These are phyloP conservation scores for Amiota mariae DNA, from an alignment of 2,888 invertebrate genomes.

Conservation along the genomic window DNA sequence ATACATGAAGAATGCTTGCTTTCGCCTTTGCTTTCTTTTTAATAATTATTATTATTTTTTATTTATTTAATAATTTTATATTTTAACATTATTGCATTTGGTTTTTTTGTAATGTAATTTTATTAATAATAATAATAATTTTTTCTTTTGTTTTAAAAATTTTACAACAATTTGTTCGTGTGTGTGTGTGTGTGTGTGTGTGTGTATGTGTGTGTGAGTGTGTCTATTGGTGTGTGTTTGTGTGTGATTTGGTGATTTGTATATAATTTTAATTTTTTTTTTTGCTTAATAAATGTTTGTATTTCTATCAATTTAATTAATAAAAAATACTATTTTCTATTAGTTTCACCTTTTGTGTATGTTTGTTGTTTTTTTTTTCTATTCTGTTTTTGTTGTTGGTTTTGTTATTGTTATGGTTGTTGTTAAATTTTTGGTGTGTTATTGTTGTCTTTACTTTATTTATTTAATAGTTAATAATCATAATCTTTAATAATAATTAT, in stretches of 20 bases:
- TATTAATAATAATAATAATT: slow-evolving; percentile 32
- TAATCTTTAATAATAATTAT: slow-evolving; percentile 49
- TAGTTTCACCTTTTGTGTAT: slow-evolving; percentile 53
- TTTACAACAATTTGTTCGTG: slow-evolving; percentile 62
- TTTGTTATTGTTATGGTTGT: slow-evolving; percentile 31
- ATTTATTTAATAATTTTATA: slow-evolving; percentile 24
- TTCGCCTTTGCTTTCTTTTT: slow-evolving; percentile 44
- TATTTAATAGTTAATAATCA: slow-evolving; percentile 42
- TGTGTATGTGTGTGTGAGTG: slow-evolving; percentile 35
- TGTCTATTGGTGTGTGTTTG: slow-evolving; percentile 32
- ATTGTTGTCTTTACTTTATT: slow-evolving; percentile 30
- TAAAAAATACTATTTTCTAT: slow-evolving; percentile 68
- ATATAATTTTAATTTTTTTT: slow-evolving; percentile 26
- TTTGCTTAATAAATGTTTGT: slow-evolving; percentile 47
- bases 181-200: slow-evolving; percentile 36
- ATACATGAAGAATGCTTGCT: slow-evolving; percentile 38
- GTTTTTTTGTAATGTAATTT: slow-evolving; percentile 28
- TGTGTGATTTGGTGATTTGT: slow-evolving; percentile 27
- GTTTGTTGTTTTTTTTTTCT: slow-evolving; percentile 33
- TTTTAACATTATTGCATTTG: slow-evolving; percentile 25
- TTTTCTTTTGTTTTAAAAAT: slow-evolving; percentile 57
- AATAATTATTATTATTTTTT: slow-evolving; percentile 52
- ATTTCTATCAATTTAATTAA: slow-evolving; percentile 68
- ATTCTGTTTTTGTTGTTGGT: slow-evolving; percentile 23
- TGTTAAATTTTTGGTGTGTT: background rate